Evolutionary conservation across 1,140 invertebrate species (phyloP), one percentile per base, ranked within the genome.

Genomic region (Zophobas morio): DNA sequence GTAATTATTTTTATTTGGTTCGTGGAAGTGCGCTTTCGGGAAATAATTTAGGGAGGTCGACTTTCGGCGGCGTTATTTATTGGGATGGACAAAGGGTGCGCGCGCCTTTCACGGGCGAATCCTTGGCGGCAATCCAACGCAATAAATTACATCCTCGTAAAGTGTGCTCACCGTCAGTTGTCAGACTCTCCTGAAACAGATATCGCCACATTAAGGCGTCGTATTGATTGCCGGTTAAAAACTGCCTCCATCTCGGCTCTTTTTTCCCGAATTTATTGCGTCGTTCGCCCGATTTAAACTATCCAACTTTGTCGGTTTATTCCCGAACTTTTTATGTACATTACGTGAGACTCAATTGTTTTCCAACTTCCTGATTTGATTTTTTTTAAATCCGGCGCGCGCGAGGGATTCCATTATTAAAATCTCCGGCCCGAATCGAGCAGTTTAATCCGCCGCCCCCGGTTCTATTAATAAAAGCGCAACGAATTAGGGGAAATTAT

Each of bases 141-240:
- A 36, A 77, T 77, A 73, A 77, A 77, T 77, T 73, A 74, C 57
- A 40, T 56, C 56, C 70, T 49, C 70, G 53, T 37, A 49, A 74
- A 77, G 51, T 47, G 54, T 56, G 57, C 70, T 71, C 57, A 60
- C 54, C 71, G 70, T 77, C 76, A 77, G 51, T 77, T 73, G 70
- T 77, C 70, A 77, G 76, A 74, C 76, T 47, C 63, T 77, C 66
- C 76, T 74, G 76, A 77, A 77, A 77, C 76, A 77, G 76, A 77
- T 77, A 77, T 77, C 70, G 76, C 76, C 76, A 77, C 76, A 77
- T 77, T 77, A 77, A 71, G 70, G 76, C 71, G 73, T 72, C 74
- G 71, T 77, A 77, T 77, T 77, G 76, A 77, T 77, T 77, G 70
- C 66, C 76, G 54, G 66, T 53, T 74, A 66, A 77, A 77, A 77